These are phyloP conservation scores for Myrmecobius fasciatus DNA, from an alignment of 2,113 vertebrate species.

Conservation along the genomic window DNA sequence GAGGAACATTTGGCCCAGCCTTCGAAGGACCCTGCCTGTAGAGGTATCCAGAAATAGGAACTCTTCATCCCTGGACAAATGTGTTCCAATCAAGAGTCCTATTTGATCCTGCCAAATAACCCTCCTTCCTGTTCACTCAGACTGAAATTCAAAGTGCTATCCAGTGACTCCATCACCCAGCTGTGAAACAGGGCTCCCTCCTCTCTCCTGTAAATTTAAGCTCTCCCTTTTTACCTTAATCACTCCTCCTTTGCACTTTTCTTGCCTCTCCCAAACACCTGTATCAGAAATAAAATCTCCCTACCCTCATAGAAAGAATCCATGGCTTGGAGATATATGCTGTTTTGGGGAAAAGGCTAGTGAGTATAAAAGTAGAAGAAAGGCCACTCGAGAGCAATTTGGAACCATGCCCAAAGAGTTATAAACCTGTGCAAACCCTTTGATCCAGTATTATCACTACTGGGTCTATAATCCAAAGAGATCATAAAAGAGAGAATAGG, in stretches of 20 bases:
- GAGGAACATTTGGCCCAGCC: neutral
- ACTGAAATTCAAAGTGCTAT: neutral
- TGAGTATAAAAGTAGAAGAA: no score
- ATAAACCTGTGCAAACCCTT: no score
- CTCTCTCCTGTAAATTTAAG: neutral
- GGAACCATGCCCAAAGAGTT: no score
- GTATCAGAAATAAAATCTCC: neutral
- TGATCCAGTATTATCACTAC: no score
- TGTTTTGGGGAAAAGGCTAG: neutral
- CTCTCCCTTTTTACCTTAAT: neutral
- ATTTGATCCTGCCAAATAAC: neutral
- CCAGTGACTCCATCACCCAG: neutral
- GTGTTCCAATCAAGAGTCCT: neutral
- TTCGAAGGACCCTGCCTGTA: neutral
- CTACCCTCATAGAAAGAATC: neutral
- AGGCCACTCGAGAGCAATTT: no score
- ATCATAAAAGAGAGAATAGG: no score
- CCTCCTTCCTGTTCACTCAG: neutral
- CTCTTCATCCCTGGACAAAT: neutral
- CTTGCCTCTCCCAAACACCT: neutral
- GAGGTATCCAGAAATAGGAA: neutral
- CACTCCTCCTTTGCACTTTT: neutral
- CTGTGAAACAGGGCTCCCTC: neutral
- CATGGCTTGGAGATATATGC: neutral
- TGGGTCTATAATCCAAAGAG: no score